phyloP scores from a whole-genome alignment of 2,113 vertebrate species.

The Helogale parvula region DNA sequence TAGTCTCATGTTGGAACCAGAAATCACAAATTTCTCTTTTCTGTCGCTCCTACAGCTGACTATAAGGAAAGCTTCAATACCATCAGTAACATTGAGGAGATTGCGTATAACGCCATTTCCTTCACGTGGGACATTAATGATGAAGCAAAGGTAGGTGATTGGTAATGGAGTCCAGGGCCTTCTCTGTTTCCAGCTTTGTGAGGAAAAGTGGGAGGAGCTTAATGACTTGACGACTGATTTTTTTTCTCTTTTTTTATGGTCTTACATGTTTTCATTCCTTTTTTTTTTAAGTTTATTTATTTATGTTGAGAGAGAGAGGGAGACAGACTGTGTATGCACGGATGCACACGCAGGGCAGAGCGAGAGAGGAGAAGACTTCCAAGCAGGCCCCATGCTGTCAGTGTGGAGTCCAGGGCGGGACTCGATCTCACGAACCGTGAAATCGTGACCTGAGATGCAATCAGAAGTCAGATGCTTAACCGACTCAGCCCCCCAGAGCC shows the following conservation, averaged over 20 bases:
- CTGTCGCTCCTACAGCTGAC: constrained; percentile 88
- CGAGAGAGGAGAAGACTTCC: no score
- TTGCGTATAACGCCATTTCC: constrained; percentile 97
- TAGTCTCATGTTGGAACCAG: background rate
- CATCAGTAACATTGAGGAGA: constrained; percentile 99
- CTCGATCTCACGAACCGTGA: no score
- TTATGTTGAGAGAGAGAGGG: no score
- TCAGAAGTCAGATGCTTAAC: no score
- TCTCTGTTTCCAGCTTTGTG: constrained; percentile 10
- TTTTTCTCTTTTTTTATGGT: background rate
- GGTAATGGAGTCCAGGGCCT: constrained; percentile 38
- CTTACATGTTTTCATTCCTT: constrained; percentile 64
- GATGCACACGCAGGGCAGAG: no score
- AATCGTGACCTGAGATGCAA: no score
- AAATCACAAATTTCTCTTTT: background rate
- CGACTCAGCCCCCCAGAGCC: no score
- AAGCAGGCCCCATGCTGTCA: no score
- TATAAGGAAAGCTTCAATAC: constrained; percentile 99
- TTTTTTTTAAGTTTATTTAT: no score
- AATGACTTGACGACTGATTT: constrained; percentile 57
- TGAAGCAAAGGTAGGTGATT: constrained; percentile 94
- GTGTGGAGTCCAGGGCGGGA: no score
- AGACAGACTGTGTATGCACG: no score
- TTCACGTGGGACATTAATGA: constrained; percentile 99
- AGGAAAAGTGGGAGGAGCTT: constrained; percentile 56